A percentile compares a stretch with the other conserved stretches of the same genome.
Evolutionary conservation across 2,888 invertebrate species (phyloP).

Genomic region (Helleia helle): DNA sequence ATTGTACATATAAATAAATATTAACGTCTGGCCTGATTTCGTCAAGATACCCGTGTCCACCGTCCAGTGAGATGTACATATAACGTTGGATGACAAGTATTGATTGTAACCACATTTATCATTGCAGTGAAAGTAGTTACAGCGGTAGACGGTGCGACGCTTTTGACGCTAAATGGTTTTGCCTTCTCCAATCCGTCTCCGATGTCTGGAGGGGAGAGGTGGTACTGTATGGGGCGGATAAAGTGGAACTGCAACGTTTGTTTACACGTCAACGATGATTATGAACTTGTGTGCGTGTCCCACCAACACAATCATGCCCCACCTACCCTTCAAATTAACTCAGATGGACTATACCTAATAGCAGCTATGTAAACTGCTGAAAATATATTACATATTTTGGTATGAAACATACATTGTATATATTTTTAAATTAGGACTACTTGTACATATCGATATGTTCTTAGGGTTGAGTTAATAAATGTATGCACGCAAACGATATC

Average conservation of each 20-base stretch:
- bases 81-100: too few species aligned
- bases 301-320: slow-evolving; percentile 51
- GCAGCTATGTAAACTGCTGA: slow-evolving; percentile 10
- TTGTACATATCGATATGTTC: too few species aligned
- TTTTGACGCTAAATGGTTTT: slow-evolving; percentile 58
- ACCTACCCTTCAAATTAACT: slow-evolving; percentile 48
- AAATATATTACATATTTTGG: too few species aligned
- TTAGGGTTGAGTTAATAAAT: too few species aligned
- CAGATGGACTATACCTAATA: slow-evolving; percentile 42
- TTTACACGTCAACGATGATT: slow-evolving; percentile 61
- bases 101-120: slow-evolving; percentile 17
- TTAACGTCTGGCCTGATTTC: too few species aligned
- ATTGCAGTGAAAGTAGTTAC: slow-evolving; percentile 62
- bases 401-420: too few species aligned
- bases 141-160: slow-evolving; percentile 55
- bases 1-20: too few species aligned
- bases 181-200: slow-evolving; percentile 60
- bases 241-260: slow-evolving; percentile 54
- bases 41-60: too few species aligned
- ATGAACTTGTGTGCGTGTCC: slow-evolving; percentile 56
- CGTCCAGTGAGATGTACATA: too few species aligned
- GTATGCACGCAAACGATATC: too few species aligned
- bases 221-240: slow-evolving; percentile 58
- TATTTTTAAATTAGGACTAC: too few species aligned
- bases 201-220: slow-evolving; percentile 54